A percentile compares a stretch with the other conserved stretches of the same genome.
Conservation (phyloP, 2,797 vertebrate species). For the Oreochromis grahami region DNA sequence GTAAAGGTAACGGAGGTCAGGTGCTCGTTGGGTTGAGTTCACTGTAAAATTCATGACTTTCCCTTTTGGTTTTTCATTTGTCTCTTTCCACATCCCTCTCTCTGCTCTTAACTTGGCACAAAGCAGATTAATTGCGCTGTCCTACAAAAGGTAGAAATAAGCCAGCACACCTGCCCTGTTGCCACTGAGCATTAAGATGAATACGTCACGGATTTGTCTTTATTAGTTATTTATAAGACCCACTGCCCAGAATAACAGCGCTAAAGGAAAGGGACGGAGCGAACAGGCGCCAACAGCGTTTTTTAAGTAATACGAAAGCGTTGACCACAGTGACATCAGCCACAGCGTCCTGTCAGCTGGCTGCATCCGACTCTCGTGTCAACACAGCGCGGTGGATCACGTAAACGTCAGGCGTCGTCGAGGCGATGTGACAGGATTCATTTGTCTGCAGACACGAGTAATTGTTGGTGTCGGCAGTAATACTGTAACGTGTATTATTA, state of each 20-base stretch:
- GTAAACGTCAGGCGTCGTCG: background rate
- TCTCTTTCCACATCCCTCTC: constrained; percentile 36
- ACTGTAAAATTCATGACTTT: constrained; percentile 74
- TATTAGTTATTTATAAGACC: constrained; percentile 72
- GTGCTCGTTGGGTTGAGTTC: constrained; percentile 27
- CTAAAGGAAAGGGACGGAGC: constrained; percentile 29
- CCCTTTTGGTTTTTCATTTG: constrained; percentile 65
- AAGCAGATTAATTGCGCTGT: constrained; percentile 68
- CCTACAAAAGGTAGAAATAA: constrained; percentile 43
- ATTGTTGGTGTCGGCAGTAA: background rate
- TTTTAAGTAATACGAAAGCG: constrained; percentile 17
- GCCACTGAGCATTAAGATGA: constrained; percentile 61
- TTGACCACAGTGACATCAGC: constrained; percentile 20
- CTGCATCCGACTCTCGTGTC: constrained; percentile 1
- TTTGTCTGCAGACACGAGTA: background rate
- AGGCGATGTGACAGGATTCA: background rate
- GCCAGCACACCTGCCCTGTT: constrained; percentile 62
- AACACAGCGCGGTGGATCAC: background rate
- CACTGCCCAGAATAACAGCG: constrained; percentile 63
- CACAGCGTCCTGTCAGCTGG: background rate
- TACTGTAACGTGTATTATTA: background rate
- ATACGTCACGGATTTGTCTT: constrained; percentile 59
- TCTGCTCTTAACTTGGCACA: constrained; percentile 50
- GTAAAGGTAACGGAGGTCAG: constrained; percentile 48
- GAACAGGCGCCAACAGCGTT: background rate